These are phyloP conservation scores for Megaceryle alcyon DNA, from an alignment of 2,797 vertebrate genomes.

Conservation along the genomic window DNA sequence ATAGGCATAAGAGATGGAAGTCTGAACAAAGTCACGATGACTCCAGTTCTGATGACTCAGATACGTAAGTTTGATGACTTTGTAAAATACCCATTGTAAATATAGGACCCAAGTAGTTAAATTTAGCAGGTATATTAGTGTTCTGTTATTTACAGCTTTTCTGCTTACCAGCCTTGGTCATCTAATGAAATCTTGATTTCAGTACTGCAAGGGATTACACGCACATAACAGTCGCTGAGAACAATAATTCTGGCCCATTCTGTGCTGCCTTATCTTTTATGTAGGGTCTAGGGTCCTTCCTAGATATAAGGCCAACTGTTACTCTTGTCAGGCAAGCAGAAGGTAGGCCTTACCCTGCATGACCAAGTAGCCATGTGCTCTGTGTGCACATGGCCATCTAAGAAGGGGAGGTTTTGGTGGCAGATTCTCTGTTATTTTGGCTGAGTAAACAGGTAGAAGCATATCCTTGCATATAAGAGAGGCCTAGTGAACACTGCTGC, in stretches of 20 bases:
- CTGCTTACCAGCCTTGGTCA: not conserved
- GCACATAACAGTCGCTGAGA: not conserved
- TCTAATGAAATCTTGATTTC: not conserved
- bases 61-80: slow-evolving; percentile 83
- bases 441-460: not conserved
- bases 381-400: too few species aligned
- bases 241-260: not conserved
- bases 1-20: slow-evolving; percentile 97
- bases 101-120: not conserved
- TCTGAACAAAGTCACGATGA: slow-evolving; percentile 89
- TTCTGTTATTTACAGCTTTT: not conserved
- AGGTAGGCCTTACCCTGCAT: not conserved
- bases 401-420: not conserved
- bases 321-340: not conserved
- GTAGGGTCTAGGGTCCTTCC: not conserved
- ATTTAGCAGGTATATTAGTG: not conserved
- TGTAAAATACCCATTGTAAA: not conserved
- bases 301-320: not conserved
- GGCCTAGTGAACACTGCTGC: not conserved
- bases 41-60: slow-evolving; percentile 95
- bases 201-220: not conserved
- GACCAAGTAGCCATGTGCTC: not conserved
- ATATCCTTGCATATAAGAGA: not conserved
- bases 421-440: not conserved
- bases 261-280: not conserved